Evolutionary conservation across 2,797 vertebrate species (phyloP).

Genomic region (Anableps anableps): DNA sequence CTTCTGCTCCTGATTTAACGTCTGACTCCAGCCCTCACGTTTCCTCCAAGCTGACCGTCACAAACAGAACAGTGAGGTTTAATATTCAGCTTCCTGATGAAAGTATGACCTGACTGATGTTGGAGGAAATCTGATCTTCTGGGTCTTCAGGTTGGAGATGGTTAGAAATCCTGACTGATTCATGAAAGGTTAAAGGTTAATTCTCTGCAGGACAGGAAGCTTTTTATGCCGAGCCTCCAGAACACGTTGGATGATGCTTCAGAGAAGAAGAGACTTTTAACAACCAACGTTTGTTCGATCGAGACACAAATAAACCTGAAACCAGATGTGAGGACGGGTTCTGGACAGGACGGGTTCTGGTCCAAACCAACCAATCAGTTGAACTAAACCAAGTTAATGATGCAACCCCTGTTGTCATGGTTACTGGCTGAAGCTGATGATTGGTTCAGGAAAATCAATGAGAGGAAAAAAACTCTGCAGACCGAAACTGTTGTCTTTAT

Average conservation of each 20-base stretch:
- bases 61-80: too few relatives aligned
- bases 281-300: too few relatives aligned
- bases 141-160: too few relatives aligned
- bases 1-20: background rate
- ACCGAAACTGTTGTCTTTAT: background rate
- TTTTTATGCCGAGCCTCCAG: too few relatives aligned
- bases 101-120: background rate
- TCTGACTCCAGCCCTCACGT: too few relatives aligned
- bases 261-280: too few relatives aligned
- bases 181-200: too few relatives aligned
- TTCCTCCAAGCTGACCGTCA: background rate
- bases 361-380: background rate
- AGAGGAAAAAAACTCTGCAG: background rate
- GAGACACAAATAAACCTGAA: too few relatives aligned
- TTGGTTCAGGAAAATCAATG: background rate
- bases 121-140: background rate
- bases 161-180: background rate
- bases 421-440: background rate
- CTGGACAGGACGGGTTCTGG: too few relatives aligned
- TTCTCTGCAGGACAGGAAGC: too few relatives aligned
- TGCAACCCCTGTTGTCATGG: background rate
- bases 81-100: background rate
- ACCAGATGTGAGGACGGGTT: too few relatives aligned
- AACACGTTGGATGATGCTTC: too few relatives aligned
- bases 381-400: background rate